A percentile compares a stretch with the other conserved stretches of the same genome.
Conservation (phyloP, 1,140 invertebrate genomes). For the Ridgeia piscesae region DNA sequence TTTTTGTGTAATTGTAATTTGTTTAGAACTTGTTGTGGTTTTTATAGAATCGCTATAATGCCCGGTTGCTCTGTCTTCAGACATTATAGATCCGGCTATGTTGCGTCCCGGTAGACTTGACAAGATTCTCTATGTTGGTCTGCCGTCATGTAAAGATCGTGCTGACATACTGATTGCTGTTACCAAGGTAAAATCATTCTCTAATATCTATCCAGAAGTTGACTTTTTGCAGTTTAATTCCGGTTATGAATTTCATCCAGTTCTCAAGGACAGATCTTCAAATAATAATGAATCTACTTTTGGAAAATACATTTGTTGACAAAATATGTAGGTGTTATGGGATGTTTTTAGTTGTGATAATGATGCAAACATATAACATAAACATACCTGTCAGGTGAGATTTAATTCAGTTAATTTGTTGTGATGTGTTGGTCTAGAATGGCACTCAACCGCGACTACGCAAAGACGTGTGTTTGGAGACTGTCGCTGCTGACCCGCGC, state of each 20-base stretch:
- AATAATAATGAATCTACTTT: not conserved
- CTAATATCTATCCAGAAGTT: not conserved
- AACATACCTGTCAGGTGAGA: not conserved
- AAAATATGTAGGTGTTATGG: not conserved
- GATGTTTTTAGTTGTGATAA: not conserved
- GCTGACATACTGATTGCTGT: slow-evolving; percentile 85
- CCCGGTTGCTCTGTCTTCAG: slow-evolving; percentile 48
- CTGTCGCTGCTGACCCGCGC: slow-evolving; percentile 64
- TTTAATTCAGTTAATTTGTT: not conserved
- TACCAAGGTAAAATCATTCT: slow-evolving; percentile 72
- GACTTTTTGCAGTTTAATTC: slow-evolving; percentile 32
- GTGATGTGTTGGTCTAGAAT: slow-evolving; percentile 3
- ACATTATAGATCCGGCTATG: slow-evolving; percentile 95
- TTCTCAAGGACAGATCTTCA: not conserved
- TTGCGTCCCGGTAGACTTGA: slow-evolving; percentile 91
- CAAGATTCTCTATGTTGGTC: slow-evolving; percentile 89
- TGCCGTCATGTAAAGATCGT: slow-evolving; percentile 79
- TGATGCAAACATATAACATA: no score
- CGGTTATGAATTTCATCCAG: not conserved
- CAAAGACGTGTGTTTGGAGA: slow-evolving; percentile 73
- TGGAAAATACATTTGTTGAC: not conserved
- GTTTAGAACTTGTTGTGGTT: no score
- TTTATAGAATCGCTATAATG: not conserved
- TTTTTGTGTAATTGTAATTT: no score
- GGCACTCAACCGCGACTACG: slow-evolving; percentile 65